Evolutionary conservation across 1,140 invertebrate genomes (phyloP), one percentile per base, ranked within the genome.

Genomic region (Bombus fervidus): DNA sequence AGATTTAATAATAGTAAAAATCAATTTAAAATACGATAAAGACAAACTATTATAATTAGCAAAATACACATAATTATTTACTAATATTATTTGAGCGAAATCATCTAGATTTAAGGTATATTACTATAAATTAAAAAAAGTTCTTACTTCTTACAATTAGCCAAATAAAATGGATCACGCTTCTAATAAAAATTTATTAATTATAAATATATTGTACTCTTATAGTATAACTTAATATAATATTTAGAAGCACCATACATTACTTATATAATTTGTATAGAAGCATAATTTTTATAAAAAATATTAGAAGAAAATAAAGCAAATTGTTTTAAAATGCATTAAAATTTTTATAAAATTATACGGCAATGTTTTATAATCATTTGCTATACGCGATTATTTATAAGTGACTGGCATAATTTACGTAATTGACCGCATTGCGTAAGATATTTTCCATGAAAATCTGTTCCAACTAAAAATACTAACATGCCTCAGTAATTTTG

Each of bases 361-460:
- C 28, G 0, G 37, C 10, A 31, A 77, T 28, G 34, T 3, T 71
- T 57, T 15, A 28, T 37, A 47, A 10, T 37, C 77, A 37, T 13
- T 59, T n/a, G 5, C 71, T 72, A 72, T 64, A 80, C 31, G 15
- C 8, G 47, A 85, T 85, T 85, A 80, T 85, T 62, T 85, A 79
- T 59, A 79, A 62, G 34, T 80, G 76, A 72, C 76, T 79, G n/a
- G 37, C 1, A 72, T 80, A 85, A 80, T 85, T 72, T 85, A 80
- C 76, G 76, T 85, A 85, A 85, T 79, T 85, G 68, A 80, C 53
- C 53, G 76, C 76, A 71, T 85, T 85, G 53, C 76, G 68, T 79
- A 85, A 85, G 68, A 34, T 68, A 80, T 72, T 80, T 85, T 85
- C 83, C 83, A 85, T 80, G 83, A 80, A 85, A 72, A 62, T 80